A percentile compares a stretch with the other conserved stretches of the same genome.
Evolutionary conservation across 2,113 vertebrate genomes (phyloP).

Genomic region (Tenrec ecaudatus): DNA sequence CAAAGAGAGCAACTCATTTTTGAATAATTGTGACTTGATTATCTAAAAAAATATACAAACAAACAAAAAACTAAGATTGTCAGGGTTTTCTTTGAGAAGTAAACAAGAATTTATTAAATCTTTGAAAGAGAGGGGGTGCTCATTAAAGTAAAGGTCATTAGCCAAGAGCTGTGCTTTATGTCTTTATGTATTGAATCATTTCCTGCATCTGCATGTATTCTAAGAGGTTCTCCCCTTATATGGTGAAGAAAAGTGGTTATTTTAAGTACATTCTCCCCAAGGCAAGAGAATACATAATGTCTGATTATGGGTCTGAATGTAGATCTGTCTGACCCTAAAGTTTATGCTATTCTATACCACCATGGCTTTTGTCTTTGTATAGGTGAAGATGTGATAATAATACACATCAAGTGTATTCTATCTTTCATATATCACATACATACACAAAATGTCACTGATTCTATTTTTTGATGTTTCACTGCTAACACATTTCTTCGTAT

Average conservation of each 20-base stretch:
- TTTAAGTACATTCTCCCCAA: background rate
- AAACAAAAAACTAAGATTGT: conserved; percentile 4
- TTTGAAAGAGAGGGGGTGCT: background rate
- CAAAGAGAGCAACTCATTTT: conserved; percentile 30
- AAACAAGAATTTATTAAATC: conserved; percentile 33
- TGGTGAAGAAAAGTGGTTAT: background rate
- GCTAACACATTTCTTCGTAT: too few species aligned
- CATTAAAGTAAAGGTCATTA: background rate
- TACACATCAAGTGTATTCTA: background rate
- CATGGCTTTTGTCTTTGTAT: background rate
- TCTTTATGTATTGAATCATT: background rate
- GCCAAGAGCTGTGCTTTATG: background rate
- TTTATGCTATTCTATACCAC: background rate
- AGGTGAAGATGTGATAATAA: background rate
- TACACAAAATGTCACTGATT: background rate
- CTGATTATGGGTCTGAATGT: background rate
- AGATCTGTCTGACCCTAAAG: background rate
- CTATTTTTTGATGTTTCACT: background rate
- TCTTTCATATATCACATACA: background rate
- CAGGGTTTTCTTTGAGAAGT: conserved; percentile 55
- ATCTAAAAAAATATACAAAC: background rate
- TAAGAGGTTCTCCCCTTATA: background rate
- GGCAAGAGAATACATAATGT: background rate
- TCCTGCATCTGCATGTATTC: background rate
- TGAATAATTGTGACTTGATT: conserved; percentile 56